phyloP scores from a whole-genome alignment of 2,113 vertebrate species.

The Prionailurus bengalensis region DNA sequence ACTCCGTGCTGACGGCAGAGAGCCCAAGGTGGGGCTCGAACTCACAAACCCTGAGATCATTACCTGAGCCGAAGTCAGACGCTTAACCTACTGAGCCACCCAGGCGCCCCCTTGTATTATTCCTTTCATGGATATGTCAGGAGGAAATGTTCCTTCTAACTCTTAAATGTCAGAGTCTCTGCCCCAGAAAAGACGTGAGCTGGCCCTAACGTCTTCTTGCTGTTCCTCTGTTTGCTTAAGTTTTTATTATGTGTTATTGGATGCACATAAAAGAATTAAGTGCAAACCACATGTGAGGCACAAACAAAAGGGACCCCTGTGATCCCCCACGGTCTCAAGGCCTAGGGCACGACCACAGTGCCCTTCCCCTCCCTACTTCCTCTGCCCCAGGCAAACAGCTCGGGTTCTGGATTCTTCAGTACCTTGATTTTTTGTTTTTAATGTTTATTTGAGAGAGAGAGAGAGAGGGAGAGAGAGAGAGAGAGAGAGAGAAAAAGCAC shows the following conservation, averaged over 20 bases:
- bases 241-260: not conserved
- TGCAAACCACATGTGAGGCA: not conserved
- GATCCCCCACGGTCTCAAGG: not conserved
- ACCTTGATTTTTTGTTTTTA: too few species aligned
- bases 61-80: too few species aligned
- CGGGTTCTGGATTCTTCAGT: not conserved
- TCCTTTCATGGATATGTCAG: not conserved
- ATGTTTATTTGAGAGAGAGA: too few species aligned
- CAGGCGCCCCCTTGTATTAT: not conserved
- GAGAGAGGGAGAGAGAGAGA: too few species aligned
- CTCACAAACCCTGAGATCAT: too few species aligned
- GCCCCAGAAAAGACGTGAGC: not conserved
- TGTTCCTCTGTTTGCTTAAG: not conserved
- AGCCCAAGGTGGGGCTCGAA: too few species aligned
- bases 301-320: not conserved
- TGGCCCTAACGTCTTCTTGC: not conserved
- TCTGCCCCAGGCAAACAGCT: not conserved
- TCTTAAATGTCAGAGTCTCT: not conserved
- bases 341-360: not conserved
- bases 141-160: conserved; percentile 56
- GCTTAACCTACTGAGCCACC: too few species aligned
- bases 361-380: not conserved
- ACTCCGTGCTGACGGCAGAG: too few species aligned
- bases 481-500: too few species aligned
- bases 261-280: not conserved